Base-by-base conservation (phyloP, 2,113 vertebrate genomes). In the Todiramphus chloris region DNA sequence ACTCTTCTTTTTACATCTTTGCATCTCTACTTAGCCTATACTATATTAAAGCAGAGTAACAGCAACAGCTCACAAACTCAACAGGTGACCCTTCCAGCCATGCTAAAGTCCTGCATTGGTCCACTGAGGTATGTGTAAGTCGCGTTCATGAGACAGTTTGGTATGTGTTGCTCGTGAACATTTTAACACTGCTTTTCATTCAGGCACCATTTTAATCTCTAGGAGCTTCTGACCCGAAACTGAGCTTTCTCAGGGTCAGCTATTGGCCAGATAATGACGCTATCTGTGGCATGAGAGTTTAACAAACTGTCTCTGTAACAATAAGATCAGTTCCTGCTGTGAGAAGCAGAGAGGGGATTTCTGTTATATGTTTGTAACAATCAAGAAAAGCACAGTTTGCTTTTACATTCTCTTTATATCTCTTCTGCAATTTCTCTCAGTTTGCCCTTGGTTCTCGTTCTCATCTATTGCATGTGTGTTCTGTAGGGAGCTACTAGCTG, bases 391-490 rank as follows among this genome's bases (percentile, higher is more conserved):
- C n/a, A 58, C 4, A 28, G 13, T 66, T 70, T 69, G 7, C 8
- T 66, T 81, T 59, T 59, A 23, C 23, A 25, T 43, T 84, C 6
- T 24, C 11, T 87, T 68, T 9, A 79, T 46, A 51, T 30, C 1
- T 46, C 19, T 75, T 84, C 44, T 46, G 8, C 39, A 75, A 17
- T 82, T 87, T 84, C 16, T 74, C 63, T n/a, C 43, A 11, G 5
- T 46, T 93, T 41, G 24, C 3, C 13, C 5, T 41, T n/a, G 13
- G 11, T n/a, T 85, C 53, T n/a, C 23, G 30, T 14, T 72, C 19
- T 73, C 5, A 55, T 13, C 2, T 4, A 0, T 9, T 59, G 13
- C 3, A 23, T 20, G 16, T 0, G 1, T 58, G 78, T 82, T 94
- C 55, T 43, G 11, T 16, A 75, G 11, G 13, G 6, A 87, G 10